These are phyloP conservation scores for Trematocara stigmaticum DNA, from an alignment of 2,113 vertebrate species.

Conservation along the genomic window DNA sequence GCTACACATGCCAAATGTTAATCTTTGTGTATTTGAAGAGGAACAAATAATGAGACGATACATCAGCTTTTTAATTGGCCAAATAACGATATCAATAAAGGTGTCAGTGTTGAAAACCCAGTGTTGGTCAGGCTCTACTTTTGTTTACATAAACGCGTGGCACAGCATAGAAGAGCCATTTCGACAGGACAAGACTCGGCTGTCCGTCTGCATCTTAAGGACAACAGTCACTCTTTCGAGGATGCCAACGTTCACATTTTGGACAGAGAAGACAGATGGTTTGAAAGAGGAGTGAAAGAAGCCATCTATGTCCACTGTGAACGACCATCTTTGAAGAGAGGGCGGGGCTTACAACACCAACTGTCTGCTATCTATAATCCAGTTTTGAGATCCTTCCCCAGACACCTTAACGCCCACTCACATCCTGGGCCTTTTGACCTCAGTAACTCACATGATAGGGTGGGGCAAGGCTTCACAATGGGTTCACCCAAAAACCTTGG, in stretches of 20 bases:
- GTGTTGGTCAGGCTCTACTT: not conserved
- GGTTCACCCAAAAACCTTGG: not conserved
- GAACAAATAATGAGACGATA: not conserved
- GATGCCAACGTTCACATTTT: accelerated
- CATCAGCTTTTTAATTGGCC: not conserved
- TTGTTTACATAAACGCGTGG: not conserved
- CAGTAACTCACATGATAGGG: not conserved
- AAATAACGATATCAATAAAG: accelerated
- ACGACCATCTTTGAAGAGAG: accelerated
- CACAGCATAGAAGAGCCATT: not conserved
- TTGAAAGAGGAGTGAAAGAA: not conserved
- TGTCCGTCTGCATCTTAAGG: not conserved
- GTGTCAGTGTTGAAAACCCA: not conserved
- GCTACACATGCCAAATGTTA: not conserved
- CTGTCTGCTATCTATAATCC: not conserved
- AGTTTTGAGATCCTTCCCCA: not conserved
- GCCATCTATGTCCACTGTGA: not conserved
- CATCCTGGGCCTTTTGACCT: not conserved
- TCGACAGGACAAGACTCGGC: not conserved
- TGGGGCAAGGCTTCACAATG: not conserved
- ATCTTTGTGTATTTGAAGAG: not conserved
- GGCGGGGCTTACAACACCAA: accelerated
- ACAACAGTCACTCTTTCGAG: not conserved
- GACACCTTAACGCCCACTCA: not conserved
- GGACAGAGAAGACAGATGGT: not conserved